Conservation (phyloP, 2,888 invertebrate genomes). For the Brachyptera putata region DNA sequence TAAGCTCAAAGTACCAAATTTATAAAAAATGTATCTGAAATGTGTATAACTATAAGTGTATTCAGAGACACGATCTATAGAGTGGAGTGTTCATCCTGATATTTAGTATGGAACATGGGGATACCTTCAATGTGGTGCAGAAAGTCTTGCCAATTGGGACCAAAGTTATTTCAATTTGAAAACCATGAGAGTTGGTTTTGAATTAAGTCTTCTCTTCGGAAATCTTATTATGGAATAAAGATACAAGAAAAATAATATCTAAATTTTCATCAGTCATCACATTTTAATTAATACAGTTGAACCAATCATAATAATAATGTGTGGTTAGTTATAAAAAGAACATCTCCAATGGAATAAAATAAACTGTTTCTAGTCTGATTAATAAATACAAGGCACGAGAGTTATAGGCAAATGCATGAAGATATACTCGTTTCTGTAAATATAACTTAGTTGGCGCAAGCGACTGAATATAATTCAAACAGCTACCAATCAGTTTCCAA, state of each 20-base stretch:
- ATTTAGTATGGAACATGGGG: no score
- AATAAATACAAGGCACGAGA: conserved; percentile 26
- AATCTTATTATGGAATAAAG: no score
- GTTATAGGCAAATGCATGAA: not conserved
- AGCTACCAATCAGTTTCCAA: not conserved
- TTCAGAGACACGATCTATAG: no score
- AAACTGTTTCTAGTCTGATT: conserved; percentile 23
- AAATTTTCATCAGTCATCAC: conserved; percentile 3
- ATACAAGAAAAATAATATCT: not conserved
- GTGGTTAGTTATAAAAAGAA: conserved; percentile 19
- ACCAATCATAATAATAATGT: not conserved
- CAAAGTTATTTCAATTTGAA: no score
- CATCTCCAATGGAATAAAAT: conserved; percentile 16
- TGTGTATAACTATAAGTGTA: no score
- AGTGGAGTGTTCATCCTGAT: no score
- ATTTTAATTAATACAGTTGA: conserved; percentile 1
- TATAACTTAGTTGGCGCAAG: conserved; percentile 1
- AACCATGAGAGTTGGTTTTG: no score
- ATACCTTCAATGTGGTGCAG: no score
- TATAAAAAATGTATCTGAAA: no score
- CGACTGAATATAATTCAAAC: not conserved
- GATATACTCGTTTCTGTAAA: not conserved
- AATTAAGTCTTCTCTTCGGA: no score
- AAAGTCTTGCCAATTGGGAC: no score
- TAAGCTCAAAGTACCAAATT: no score